These are phyloP conservation scores for Mola mola DNA, from an alignment of 2,113 vertebrate genomes.

Conservation along the genomic window DNA sequence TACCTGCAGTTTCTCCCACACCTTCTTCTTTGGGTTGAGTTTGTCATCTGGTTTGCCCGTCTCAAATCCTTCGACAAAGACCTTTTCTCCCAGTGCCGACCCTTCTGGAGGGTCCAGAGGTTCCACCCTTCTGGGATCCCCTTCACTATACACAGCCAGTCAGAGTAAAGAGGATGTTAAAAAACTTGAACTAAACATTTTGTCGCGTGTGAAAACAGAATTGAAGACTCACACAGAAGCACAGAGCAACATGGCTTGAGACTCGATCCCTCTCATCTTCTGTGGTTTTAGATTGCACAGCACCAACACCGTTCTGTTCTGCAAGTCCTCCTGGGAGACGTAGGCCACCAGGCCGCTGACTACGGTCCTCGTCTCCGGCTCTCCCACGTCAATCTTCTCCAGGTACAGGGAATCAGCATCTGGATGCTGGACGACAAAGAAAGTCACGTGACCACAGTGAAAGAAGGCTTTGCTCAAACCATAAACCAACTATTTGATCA, in stretches of 20 bases:
- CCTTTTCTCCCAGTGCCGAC: slow-evolving; percentile 86
- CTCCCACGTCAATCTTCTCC: slow-evolving; percentile 94
- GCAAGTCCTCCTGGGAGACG: slow-evolving; percentile 87
- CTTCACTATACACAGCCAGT: slow-evolving; percentile 77
- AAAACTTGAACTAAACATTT: neutral
- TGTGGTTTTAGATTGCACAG: slow-evolving; percentile 96
- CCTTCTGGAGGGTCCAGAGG: slow-evolving; percentile 90
- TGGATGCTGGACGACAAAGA: slow-evolving; percentile 84
- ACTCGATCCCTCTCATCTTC: slow-evolving; percentile 97
- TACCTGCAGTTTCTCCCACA: slow-evolving; percentile 98
- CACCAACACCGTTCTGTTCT: slow-evolving; percentile 89
- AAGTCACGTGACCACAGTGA: neutral
- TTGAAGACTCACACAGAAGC: slow-evolving; percentile 85
- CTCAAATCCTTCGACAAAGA: slow-evolving; percentile 92
- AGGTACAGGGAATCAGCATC: slow-evolving; percentile 93
- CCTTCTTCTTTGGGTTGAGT: slow-evolving; percentile 97
- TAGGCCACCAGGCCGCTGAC: slow-evolving; percentile 95
- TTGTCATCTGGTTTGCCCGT: slow-evolving; percentile 86
- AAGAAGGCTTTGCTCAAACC: neutral
- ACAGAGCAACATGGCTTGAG: slow-evolving; percentile 96
- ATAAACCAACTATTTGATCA: accelerated
- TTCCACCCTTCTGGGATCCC: slow-evolving; percentile 86
- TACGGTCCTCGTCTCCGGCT: slow-evolving; percentile 89
- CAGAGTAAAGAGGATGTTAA: neutral
- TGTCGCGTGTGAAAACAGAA: neutral